A percentile compares a stretch with the other conserved stretches of the same genome.
phyloP scores from a whole-genome alignment of 2,797 vertebrate genomes.

The Sebastiscus tertius region DNA sequence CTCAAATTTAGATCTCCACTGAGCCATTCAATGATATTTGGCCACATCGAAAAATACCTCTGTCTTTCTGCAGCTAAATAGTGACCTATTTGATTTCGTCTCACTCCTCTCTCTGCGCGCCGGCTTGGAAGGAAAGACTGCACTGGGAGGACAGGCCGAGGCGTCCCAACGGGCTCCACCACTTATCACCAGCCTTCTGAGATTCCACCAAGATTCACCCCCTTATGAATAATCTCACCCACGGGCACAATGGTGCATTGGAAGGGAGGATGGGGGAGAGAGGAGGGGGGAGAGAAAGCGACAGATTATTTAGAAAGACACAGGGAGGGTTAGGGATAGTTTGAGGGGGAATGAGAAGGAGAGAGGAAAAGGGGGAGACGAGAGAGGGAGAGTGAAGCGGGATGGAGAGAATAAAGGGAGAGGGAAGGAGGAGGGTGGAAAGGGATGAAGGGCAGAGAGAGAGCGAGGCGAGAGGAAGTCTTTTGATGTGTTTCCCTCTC shows the following conservation, averaged over 20 bases:
- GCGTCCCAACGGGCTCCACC: constrained; percentile 92
- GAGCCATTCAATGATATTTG: constrained; percentile 24
- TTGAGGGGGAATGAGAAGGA: constrained; percentile 44
- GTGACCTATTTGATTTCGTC: constrained; percentile 73
- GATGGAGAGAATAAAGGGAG: constrained; percentile 77
- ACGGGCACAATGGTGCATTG: constrained; percentile 84
- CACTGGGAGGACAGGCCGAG: constrained; percentile 90
- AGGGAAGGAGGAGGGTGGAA: constrained; percentile 31
- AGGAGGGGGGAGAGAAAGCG: constrained; percentile 67
- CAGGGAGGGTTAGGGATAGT: constrained; percentile 59
- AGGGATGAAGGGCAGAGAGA: constrained; percentile 49
- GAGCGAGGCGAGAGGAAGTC: constrained; percentile 82
- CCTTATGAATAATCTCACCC: constrained; percentile 97
- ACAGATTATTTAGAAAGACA: constrained; percentile 93
- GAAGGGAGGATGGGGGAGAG: not conserved
- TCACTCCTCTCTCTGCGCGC: constrained; percentile 25
- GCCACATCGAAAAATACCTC: constrained; percentile 52
- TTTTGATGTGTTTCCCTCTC: constrained; percentile 96
- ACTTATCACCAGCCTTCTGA: constrained; percentile 95
- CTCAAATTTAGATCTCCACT: not conserved
- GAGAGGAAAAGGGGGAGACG: constrained; percentile 13
- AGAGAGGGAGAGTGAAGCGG: constrained; percentile 40
- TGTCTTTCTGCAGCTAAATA: constrained; percentile 41
- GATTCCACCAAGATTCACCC: constrained; percentile 91
- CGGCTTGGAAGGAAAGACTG: constrained; percentile 77